A percentile compares a stretch with the other conserved stretches of the same genome.
Conservation (phyloP, 2,888 invertebrate species). For the Zhengitettix transpicula region DNA sequence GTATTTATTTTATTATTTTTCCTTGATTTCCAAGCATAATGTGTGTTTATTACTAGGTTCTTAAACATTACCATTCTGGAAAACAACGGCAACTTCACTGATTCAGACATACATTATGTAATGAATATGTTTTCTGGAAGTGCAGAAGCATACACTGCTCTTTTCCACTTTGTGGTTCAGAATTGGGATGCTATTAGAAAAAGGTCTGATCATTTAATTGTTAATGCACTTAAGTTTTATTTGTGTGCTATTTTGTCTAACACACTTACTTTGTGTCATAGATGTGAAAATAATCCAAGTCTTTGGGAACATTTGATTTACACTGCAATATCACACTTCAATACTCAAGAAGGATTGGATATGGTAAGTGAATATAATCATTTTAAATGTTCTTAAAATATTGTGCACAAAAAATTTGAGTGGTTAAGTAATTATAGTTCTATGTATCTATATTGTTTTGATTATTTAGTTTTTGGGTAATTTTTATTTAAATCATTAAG, state of each 20-base stretch:
- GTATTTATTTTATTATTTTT: not conserved
- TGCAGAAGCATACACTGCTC: slow-evolving; percentile 50
- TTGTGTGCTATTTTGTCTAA: not conserved
- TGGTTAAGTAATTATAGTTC: no score
- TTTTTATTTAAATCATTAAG: no score
- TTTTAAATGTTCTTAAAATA: no score
- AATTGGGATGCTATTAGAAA: slow-evolving; percentile 52
- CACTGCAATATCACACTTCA: slow-evolving; percentile 57
- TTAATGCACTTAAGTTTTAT: not conserved
- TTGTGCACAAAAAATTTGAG: no score
- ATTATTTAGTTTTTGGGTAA: no score
- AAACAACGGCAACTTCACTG: slow-evolving; percentile 53
- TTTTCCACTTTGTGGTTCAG: slow-evolving; percentile 52
- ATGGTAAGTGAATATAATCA: slow-evolving; percentile 5
- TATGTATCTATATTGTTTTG: no score
- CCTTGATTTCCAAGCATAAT: not conserved
- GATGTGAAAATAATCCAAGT: slow-evolving; percentile 49
- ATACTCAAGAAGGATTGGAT: slow-evolving; percentile 53
- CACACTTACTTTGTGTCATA: slow-evolving; percentile 20
- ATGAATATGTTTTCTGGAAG: slow-evolving; percentile 57
- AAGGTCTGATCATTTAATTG: slow-evolving; percentile 29
- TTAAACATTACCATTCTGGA: slow-evolving; percentile 53
- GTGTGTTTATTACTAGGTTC: slow-evolving; percentile 22
- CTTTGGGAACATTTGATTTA: slow-evolving; percentile 62
- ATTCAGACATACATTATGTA: slow-evolving; percentile 56